Conservation (phyloP, 1,140 invertebrate genomes). For the Conopomorpha cramerella region DNA sequence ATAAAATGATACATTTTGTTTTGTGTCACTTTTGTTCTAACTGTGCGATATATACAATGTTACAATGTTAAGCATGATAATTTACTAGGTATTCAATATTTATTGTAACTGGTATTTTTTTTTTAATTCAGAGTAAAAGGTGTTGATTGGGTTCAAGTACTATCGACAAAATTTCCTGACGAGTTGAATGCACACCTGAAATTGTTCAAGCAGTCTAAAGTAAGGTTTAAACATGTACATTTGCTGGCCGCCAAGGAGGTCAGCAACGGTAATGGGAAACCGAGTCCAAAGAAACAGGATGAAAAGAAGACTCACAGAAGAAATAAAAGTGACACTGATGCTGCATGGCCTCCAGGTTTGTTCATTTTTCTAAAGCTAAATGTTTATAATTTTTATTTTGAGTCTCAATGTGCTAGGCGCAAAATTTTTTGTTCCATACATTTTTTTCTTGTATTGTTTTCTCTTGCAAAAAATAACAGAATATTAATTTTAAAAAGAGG, state of each 20-base stretch:
- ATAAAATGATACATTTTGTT: no score
- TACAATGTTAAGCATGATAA: no score
- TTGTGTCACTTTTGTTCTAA: no score
- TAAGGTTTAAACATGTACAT: constrained; percentile 44
- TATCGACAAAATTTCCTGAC: constrained; percentile 86
- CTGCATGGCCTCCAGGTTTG: constrained; percentile 64
- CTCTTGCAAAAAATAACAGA: no score
- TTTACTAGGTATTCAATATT: no score
- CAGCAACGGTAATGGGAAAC: constrained; percentile 50
- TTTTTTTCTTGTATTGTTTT: no score
- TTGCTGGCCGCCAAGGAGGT: constrained; percentile 50
- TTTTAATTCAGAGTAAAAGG: constrained; percentile 72
- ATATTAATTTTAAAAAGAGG: no score
- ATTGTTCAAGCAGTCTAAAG: constrained; percentile 77
- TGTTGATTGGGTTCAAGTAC: constrained; percentile 86
- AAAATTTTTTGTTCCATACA: no score
- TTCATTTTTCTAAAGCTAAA: constrained; percentile 4
- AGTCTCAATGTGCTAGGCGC: no score
- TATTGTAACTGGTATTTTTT: no score
- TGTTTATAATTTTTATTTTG: no score
- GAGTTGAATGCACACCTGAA: constrained; percentile 88
- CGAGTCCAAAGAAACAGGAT: constrained; percentile 47
- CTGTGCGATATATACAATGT: no score
- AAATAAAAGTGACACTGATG: constrained; percentile 75
- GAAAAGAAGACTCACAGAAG: constrained; percentile 64